Conservation (phyloP, 1,140 invertebrate species). For the Coptotermes formosanus region DNA sequence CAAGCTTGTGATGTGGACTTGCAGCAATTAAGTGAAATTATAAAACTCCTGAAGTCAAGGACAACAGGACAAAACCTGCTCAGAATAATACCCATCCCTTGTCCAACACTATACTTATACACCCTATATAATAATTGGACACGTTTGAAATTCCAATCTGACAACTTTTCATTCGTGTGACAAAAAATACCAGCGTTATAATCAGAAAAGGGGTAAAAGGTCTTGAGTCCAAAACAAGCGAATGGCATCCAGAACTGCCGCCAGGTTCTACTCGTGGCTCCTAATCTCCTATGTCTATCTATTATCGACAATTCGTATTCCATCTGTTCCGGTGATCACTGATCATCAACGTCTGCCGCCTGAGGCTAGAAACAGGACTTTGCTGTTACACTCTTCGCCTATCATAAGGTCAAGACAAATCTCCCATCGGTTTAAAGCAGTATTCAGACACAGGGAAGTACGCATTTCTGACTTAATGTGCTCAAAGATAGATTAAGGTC, state of each 20-base stretch:
- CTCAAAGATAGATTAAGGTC: too few species aligned
- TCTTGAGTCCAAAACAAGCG: not conserved
- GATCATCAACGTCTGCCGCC: not conserved
- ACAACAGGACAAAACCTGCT: not conserved
- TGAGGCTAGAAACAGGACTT: not conserved
- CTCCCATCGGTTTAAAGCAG: too few species aligned
- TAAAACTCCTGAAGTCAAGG: not conserved
- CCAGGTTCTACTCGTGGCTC: not conserved
- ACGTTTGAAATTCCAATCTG: not conserved
- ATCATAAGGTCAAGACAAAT: too few species aligned
- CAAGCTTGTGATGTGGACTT: not conserved
- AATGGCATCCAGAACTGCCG: not conserved
- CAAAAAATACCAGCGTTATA: not conserved
- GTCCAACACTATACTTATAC: not conserved
- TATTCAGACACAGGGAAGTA: too few species aligned
- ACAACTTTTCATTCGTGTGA: not conserved
- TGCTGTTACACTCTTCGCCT: too few species aligned
- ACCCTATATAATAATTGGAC: not conserved
- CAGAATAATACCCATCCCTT: not conserved
- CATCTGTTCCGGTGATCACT: not conserved
- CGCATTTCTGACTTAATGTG: too few species aligned
- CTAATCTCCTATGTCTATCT: not conserved
- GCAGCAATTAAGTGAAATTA: not conserved
- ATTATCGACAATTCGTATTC: not conserved
- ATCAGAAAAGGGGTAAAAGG: not conserved